phyloP scores from a whole-genome alignment of 2,888 invertebrate species.

The Dendrolimus pini region DNA sequence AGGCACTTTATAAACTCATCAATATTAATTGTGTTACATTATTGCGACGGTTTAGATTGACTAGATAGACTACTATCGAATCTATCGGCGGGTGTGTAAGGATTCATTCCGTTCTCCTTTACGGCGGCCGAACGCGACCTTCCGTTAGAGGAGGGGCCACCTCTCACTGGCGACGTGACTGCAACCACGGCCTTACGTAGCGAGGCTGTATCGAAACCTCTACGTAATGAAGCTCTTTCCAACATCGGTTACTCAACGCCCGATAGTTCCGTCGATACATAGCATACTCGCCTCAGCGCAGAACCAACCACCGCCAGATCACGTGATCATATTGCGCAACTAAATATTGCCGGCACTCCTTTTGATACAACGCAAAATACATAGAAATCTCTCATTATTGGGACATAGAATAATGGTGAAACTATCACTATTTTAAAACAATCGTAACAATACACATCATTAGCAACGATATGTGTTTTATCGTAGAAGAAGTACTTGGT shows the following conservation, averaged over 20 bases:
- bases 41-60: not conserved
- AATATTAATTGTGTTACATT: too few relatives aligned
- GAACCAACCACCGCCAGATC: conserved; percentile 53
- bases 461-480: not conserved
- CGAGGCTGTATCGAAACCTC: conserved; percentile 74
- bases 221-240: conserved; percentile 74
- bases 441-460: not conserved
- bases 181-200: conserved; percentile 73
- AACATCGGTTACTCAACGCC: conserved; percentile 66
- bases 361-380: conserved; percentile 60
- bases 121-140: conserved; percentile 63
- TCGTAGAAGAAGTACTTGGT: not conserved
- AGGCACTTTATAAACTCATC: too few relatives aligned
- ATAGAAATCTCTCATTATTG: conserved; percentile 60
- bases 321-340: conserved; percentile 68
- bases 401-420: conserved; percentile 49
- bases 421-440: conserved; percentile 19
- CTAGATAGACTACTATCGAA: conserved; percentile 8
- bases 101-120: conserved; percentile 72
- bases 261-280: conserved; percentile 69
- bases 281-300: conserved; percentile 45
- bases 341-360: conserved; percentile 57
- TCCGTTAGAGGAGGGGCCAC: conserved; percentile 68
- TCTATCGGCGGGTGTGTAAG: conserved; percentile 53
- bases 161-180: conserved; percentile 73